These are phyloP conservation scores for Xenentodon cancila DNA, from an alignment of 2,797 vertebrate genomes.

Conservation along the genomic window DNA sequence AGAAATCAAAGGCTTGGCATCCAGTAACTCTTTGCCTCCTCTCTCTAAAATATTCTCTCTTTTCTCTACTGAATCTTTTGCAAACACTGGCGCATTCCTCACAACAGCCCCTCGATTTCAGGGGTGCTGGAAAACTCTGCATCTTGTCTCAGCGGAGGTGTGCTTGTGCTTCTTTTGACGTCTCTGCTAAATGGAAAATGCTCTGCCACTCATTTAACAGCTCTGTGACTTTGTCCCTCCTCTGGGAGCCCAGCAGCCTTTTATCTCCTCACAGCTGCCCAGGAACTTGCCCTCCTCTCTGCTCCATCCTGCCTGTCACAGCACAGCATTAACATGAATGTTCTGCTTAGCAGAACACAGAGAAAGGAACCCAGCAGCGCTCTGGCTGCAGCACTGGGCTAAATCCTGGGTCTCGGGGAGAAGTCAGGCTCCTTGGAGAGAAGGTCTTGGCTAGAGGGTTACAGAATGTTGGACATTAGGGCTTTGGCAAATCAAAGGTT, in stretches of 20 bases:
- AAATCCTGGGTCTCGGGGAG: constrained; percentile 56
- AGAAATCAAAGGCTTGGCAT: constrained; percentile 63
- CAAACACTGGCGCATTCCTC: constrained; percentile 44
- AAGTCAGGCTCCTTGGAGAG: constrained; percentile 47
- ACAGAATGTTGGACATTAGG: constrained; percentile 54
- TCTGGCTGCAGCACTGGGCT: constrained; percentile 30
- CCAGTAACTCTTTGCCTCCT: constrained; percentile 42
- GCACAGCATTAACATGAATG: constrained; percentile 52
- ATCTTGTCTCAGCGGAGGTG: constrained; percentile 37
- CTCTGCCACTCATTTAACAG: constrained; percentile 60
- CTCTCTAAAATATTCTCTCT: constrained; percentile 21
- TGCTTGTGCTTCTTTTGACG: constrained; percentile 47
- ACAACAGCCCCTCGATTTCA: constrained; percentile 45
- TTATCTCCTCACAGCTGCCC: constrained; percentile 49
- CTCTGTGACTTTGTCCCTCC: constrained; percentile 32
- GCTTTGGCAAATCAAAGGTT: constrained; percentile 54
- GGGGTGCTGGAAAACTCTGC: constrained; percentile 41
- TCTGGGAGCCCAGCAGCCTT: constrained; percentile 33
- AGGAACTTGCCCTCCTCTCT: constrained; percentile 15
- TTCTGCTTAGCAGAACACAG: constrained; percentile 39
- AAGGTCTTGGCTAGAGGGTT: constrained; percentile 47
- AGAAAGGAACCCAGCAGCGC: constrained; percentile 34
- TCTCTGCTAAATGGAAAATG: constrained; percentile 55
- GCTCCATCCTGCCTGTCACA: constrained; percentile 35
- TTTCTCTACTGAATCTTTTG: constrained; percentile 36